Conservation (phyloP, 2,888 invertebrate genomes). For the Ophion slaviceki region DNA sequence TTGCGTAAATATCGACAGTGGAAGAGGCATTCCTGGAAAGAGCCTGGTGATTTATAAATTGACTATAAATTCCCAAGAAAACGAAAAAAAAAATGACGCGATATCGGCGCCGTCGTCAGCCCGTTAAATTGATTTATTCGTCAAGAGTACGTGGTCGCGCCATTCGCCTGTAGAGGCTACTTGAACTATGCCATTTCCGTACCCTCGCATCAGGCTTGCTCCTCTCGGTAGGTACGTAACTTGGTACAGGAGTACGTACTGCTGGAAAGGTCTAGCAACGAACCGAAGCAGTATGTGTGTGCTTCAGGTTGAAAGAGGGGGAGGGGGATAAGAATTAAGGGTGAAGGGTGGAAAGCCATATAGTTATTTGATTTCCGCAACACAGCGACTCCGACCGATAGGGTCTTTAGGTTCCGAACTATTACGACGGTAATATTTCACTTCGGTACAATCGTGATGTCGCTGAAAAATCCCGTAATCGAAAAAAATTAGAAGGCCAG, state of each 20-base stretch:
- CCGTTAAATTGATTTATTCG: conserved; percentile 70
- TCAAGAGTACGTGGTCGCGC: conserved; percentile 67
- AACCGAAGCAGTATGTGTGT: conserved; percentile 2
- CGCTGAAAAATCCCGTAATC: too few species aligned
- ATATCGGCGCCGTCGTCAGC: conserved; percentile 58
- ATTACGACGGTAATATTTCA: conserved; percentile 67
- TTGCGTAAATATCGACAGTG: conserved; percentile 3
- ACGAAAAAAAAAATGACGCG: conserved; percentile 37
- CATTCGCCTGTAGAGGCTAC: conserved; percentile 58
- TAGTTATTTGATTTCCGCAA: conserved; percentile 62
- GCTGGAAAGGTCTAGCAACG: conserved; percentile 42
- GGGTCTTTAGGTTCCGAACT: conserved; percentile 63
- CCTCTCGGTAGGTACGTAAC: conserved; percentile 57
- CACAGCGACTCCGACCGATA: conserved; percentile 54
- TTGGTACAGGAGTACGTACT: conserved; percentile 64
- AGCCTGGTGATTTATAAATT: conserved; percentile 20
- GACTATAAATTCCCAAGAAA: conserved; percentile 45
- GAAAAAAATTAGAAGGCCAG: too few species aligned
- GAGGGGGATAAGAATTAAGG: conserved; percentile 36
- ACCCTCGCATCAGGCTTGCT: conserved; percentile 51
- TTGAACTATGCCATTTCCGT: conserved; percentile 62
- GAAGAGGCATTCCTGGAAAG: conserved; percentile 27
- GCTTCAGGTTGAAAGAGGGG: conserved; percentile 52
- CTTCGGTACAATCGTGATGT: not conserved
- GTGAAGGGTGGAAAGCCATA: conserved; percentile 41